These are phyloP conservation scores for Calycopis cecrops DNA, from an alignment of 1,140 invertebrate species.

Conservation along the genomic window DNA sequence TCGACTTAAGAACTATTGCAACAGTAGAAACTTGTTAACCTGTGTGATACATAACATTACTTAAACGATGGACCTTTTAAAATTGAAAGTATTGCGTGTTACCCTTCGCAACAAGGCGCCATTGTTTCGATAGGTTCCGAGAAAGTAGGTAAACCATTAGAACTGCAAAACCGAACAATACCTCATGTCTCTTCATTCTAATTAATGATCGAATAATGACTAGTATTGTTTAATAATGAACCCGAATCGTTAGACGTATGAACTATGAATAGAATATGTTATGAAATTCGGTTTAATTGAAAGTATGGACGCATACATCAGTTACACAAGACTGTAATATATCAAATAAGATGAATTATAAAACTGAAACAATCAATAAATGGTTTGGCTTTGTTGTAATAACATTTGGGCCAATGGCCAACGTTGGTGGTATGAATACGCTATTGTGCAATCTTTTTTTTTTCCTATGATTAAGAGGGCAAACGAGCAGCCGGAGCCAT, in stretches of 20 bases:
- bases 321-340: too few relatives aligned
- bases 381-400: background rate
- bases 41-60: background rate
- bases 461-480: too few relatives aligned
- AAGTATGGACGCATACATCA: background rate
- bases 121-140: slow-evolving; percentile 36
- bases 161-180: slow-evolving; percentile 35
- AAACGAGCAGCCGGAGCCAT: too few relatives aligned
- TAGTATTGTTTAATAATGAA: background rate
- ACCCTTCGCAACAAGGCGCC: slow-evolving; percentile 25
- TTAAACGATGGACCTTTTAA: slow-evolving; percentile 17
- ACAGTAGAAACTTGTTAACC: too few relatives aligned
- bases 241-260: background rate
- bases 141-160: slow-evolving; percentile 42
- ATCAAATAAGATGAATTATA: too few relatives aligned
- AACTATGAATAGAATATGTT: background rate
- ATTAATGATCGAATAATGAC: slow-evolving; percentile 4
- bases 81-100: slow-evolving; percentile 28
- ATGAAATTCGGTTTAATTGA: slow-evolving; percentile 3
- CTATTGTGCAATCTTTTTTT: too few relatives aligned
- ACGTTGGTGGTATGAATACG: too few relatives aligned
- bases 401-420: too few relatives aligned
- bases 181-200: slow-evolving; percentile 20
- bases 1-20: too few relatives aligned
- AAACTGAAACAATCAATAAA: background rate